Evolutionary conservation across 2,888 invertebrate genomes (phyloP), one percentile per base, ranked within the genome.

Genomic region (Orgyia antiqua): DNA sequence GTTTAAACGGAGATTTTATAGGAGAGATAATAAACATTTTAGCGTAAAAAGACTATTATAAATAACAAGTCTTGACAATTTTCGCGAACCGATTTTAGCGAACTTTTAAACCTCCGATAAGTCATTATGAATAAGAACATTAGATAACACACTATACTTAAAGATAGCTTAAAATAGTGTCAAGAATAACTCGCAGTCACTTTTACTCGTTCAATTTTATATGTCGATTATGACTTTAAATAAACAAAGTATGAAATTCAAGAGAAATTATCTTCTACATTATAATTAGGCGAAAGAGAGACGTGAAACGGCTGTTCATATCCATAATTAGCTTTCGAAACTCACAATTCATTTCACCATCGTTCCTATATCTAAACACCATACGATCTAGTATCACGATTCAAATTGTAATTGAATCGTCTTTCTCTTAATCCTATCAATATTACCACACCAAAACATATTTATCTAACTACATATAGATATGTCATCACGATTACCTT

Each of bases 401-500:
- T 43, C 54, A 52, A 58, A 54, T 47, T 51, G 47, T 55, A 50
- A 48, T 51, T 50, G 52, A 59, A 53, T 41, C 60, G 44, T 39
- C 49, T 40, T 55, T 51, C 42, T 47, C 51, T 54, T 52, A 58
- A 43, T 46, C 49, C 55, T 54, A 53, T 51, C 54, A 58, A n/a
- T n/a, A n/a, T 63, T 61, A 60, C 58, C 75, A 79, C 74, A 78
- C 68, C 70, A 64, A 72, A 69, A 74, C 74, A 69, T 73, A 71
- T 68, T 67, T 65, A 53, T 76, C 79, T 86, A 84, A 69, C 80
- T 84, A 83, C 68, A 66, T 47, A 73, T 76, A 82, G 84, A 86
- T 86, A 86, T 86, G 84, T 86, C 68, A 80, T 84, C 84, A 84
- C 84, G 74, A 69, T 74, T 68, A 68, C 71, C 54, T 58, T 63